These are phyloP conservation scores for Xestoiulus laeticollis DNA, from an alignment of 2,888 invertebrate genomes.

Conservation along the genomic window DNA sequence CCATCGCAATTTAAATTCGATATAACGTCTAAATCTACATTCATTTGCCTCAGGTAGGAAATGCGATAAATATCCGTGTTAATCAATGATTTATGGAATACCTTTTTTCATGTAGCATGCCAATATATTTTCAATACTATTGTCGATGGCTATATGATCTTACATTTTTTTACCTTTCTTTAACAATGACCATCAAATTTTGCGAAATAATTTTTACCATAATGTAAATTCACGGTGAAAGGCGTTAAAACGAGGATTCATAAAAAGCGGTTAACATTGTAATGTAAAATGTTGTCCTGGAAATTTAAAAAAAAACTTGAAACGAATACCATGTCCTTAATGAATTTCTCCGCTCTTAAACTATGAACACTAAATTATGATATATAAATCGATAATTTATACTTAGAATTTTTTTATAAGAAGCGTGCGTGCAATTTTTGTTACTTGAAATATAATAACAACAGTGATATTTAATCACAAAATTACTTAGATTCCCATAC, in stretches of 20 bases:
- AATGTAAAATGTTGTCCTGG: neutral
- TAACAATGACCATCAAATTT: neutral
- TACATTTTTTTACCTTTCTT: neutral
- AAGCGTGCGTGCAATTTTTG: neutral
- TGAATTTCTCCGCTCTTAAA: no score
- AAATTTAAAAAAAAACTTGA: neutral
- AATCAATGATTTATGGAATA: no score
- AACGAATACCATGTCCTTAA: no score
- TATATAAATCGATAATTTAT: no score
- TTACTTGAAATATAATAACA: no score
- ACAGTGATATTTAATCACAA: no score
- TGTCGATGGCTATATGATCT: neutral
- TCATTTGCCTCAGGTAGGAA: neutral
- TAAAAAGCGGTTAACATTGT: conserved; percentile 5
- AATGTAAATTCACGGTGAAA: neutral
- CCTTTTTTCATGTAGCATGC: neutral
- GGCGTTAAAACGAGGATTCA: neutral
- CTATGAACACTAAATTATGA: no score
- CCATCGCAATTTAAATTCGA: neutral
- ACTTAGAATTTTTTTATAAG: no score
- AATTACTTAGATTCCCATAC: no score
- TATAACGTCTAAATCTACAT: neutral
- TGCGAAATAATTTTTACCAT: neutral
- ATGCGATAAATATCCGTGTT: neutral
- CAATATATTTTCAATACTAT: neutral